Base-by-base conservation (phyloP, 2,113 vertebrate species). In the Nyctereutes procyonoides region DNA sequence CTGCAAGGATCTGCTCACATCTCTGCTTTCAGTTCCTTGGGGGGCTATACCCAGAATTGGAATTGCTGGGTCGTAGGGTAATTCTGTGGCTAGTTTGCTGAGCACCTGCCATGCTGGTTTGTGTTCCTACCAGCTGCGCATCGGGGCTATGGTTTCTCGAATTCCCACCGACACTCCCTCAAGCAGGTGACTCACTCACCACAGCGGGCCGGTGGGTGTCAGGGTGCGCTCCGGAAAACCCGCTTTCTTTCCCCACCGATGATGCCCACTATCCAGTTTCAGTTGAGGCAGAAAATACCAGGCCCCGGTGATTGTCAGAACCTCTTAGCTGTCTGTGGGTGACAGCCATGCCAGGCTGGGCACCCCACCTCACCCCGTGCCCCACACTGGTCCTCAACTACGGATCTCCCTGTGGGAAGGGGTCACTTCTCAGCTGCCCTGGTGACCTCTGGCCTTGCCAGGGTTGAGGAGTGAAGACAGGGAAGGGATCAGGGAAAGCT, bases 141-240 rank as follows among this genome's bases (percentile, higher is more conserved):
- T 8, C 1, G 3, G 56, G 14, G 30, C 30, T 53, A 30, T 0
- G 3, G 15, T 11, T 3, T 13, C 62, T 13, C 5, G 3, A 43
- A 15, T 32, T 20, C 38, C 30, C 28, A 6, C 48, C 5, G 20
- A 51, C 30, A 10, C 30, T 38, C 24, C 43, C 53, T 51, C 17
- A 43, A 67, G 43, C 19, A 14, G 48, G 24, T 2, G 38, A 43
- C 16, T 38, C 15, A 48, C 82, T 84, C 82, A 63, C 12, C 17
- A 17, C 48, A 15, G 38, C 9, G 62, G 58, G 22, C 83, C 8
- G 8, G 48, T 1, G 48, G 28, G 32, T 35, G 43, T 69, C 20
- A 0, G 5, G 48, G 5, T 77, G 74, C 2, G 30, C 30, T 32
- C 12, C 14, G 7, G 15, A 13, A 65, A 84, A 62, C 60, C 17